These are phyloP conservation scores for Lacerta bilineata DNA, from an alignment of 2,797 vertebrate species.

Conservation along the genomic window DNA sequence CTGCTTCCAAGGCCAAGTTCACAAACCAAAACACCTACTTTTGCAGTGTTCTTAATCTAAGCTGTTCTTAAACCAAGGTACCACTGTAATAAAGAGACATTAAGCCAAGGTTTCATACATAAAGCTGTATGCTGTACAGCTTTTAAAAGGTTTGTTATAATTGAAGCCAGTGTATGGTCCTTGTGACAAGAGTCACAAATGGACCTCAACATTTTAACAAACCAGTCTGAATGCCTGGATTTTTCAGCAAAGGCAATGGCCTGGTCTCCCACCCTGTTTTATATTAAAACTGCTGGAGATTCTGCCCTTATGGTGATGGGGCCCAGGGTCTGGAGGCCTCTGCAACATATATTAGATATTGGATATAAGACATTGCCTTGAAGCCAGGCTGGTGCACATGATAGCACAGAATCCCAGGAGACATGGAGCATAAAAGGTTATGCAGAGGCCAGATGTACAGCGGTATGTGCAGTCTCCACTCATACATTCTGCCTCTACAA, in stretches of 20 bases:
- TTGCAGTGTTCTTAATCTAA: too few relatives aligned
- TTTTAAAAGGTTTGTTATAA: neutral
- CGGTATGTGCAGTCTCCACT: neutral
- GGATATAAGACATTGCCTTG: neutral
- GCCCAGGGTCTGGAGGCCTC: neutral
- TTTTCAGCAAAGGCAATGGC: neutral
- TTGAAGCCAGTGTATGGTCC: neutral
- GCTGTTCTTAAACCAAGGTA: too few relatives aligned
- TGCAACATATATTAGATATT: neutral
- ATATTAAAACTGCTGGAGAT: neutral
- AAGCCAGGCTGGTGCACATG: neutral
- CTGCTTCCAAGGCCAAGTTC: too few relatives aligned
- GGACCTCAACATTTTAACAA: neutral
- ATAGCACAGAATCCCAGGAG: too few relatives aligned
- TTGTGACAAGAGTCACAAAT: neutral
- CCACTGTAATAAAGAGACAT: neutral
- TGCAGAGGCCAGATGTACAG: neutral
- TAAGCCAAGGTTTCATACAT: neutral
- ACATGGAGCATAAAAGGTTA: neutral
- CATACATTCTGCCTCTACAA: neutral
- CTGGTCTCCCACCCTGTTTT: neutral
- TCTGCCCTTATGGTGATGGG: neutral
- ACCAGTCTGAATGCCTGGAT: neutral
- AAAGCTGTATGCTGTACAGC: neutral
- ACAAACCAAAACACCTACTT: too few relatives aligned